These are phyloP conservation scores for Sterrhoptilus dennistouni DNA, from an alignment of 2,113 vertebrate species.

Conservation along the genomic window DNA sequence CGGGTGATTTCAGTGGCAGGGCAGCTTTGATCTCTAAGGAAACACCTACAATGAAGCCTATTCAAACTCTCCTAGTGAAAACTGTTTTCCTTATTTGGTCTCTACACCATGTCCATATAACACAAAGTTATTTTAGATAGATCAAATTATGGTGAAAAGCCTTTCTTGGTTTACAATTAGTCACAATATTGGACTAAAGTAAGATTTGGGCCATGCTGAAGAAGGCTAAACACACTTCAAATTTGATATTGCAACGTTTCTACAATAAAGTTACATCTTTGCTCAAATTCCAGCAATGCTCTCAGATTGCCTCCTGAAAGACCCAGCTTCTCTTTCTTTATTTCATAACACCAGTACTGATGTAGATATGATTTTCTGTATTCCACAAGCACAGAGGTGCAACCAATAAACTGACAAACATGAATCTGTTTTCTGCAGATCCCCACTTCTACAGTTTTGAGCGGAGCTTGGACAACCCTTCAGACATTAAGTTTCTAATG, in stretches of 20 bases:
- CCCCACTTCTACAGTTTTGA: not conserved
- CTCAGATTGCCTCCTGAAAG: not conserved
- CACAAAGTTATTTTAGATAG: not conserved
- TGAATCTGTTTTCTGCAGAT: not conserved
- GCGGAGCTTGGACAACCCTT: not conserved
- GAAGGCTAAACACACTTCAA: not conserved
- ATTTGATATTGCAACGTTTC: not conserved
- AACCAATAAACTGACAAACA: not conserved
- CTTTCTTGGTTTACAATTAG: not conserved
- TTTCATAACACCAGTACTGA: not conserved
- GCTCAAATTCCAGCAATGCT: not conserved
- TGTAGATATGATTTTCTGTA: not conserved
- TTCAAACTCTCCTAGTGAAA: not conserved
- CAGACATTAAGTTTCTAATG: not conserved
- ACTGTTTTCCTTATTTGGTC: not conserved
- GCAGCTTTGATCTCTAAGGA: not conserved
- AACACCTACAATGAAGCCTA: not conserved
- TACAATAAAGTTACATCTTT: not conserved
- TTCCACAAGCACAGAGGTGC: not conserved
- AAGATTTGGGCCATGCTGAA: not conserved
- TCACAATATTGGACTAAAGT: not conserved
- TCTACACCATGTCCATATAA: fast-evolving
- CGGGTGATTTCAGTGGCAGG: not conserved
- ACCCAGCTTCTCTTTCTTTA: not conserved
- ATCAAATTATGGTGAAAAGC: not conserved